Evolutionary conservation across 2,888 invertebrate species (phyloP).

Genomic region (Xestia rhomboidea): DNA sequence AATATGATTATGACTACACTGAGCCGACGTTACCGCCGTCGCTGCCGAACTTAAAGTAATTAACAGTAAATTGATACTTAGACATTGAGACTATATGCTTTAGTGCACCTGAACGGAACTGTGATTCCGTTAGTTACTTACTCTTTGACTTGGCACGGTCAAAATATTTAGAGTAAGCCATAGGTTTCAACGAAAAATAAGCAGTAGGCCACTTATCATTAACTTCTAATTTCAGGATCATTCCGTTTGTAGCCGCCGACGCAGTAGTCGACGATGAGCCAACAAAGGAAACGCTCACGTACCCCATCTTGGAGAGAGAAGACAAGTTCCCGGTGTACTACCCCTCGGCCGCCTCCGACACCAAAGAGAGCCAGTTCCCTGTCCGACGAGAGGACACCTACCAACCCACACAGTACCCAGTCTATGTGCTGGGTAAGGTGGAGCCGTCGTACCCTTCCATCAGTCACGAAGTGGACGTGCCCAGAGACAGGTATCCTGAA

Average conservation of each 20-base stretch:
- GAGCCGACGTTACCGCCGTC: conserved; percentile 95
- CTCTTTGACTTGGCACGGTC: neutral
- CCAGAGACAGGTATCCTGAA: conserved; percentile 72
- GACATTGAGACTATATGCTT: neutral
- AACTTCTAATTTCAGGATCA: conserved; percentile 91
- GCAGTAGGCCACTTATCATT: neutral
- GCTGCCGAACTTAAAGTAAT: conserved; percentile 94
- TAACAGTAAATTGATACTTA: neutral
- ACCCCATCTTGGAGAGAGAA: conserved; percentile 80
- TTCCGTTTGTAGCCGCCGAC: conserved; percentile 96
- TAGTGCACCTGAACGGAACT: neutral
- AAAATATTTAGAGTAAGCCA: neutral
- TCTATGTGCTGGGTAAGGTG: conserved; percentile 81
- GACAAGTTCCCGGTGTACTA: conserved; percentile 87
- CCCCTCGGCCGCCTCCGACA: conserved; percentile 68
- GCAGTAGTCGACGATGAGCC: conserved; percentile 92
- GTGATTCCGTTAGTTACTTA: neutral
- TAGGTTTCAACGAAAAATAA: neutral
- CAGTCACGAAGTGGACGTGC: conserved; percentile 70
- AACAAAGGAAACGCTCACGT: conserved; percentile 79
- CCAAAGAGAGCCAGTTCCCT: conserved; percentile 75
- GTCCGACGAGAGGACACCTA: conserved; percentile 80
- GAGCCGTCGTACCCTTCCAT: conserved; percentile 71
- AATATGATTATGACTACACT: conserved; percentile 93
- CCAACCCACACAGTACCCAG: conserved; percentile 83